A percentile compares a stretch with the other conserved stretches of the same genome.
Evolutionary conservation across 2,113 vertebrate genomes (phyloP).

Genomic region (Myotis lucifugus): DNA sequence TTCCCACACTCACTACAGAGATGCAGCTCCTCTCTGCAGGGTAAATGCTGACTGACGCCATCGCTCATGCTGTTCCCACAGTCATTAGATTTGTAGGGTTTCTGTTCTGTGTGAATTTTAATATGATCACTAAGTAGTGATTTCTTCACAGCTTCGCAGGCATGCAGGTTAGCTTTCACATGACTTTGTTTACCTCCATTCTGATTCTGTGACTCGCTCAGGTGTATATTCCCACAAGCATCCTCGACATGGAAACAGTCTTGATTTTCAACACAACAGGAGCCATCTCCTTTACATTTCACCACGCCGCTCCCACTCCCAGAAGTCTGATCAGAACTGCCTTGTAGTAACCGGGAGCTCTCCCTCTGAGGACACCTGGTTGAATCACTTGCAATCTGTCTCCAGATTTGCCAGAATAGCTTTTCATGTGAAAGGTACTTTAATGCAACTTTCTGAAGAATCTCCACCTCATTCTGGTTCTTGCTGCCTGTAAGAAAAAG

Average conservation of each 20-base stretch:
- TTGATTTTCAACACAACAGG: not conserved
- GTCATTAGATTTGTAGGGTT: not conserved
- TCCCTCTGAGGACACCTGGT: not conserved
- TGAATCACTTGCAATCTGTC: not conserved
- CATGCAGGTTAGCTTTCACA: not conserved
- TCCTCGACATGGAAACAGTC: not conserved
- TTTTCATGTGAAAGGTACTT: slow-evolving; percentile 11
- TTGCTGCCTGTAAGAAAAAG: slow-evolving; percentile 38
- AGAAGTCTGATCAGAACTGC: not conserved
- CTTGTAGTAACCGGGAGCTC: not conserved
- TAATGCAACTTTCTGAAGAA: not conserved
- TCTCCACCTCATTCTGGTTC: not conserved
- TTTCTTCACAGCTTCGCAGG: not conserved
- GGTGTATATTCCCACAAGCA: not conserved
- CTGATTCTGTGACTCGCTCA: not conserved
- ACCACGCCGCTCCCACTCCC: not conserved
- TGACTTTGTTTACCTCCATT: not conserved
- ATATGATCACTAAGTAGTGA: not conserved
- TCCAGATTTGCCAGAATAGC: slow-evolving; percentile 57
- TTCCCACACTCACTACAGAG: not conserved
- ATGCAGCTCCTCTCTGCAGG: not conserved
- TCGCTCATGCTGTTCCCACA: not conserved
- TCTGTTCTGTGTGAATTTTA: not conserved
- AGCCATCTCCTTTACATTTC: not conserved
- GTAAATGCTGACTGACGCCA: not conserved